phyloP scores from a whole-genome alignment of 2,797 vertebrate genomes.

The Mormyrus proboscirostris region DNA sequence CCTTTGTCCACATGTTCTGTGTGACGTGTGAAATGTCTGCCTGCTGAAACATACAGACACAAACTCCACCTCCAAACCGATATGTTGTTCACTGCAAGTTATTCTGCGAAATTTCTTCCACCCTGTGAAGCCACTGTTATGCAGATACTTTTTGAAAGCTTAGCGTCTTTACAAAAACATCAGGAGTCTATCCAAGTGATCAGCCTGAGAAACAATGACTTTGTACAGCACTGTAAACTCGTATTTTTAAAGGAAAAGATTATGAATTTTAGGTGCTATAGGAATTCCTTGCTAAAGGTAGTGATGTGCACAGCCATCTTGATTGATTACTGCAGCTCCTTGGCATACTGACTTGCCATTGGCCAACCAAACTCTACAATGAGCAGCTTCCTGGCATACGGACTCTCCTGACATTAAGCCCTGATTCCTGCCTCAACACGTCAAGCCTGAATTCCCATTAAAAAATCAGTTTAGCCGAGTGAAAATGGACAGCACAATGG shows the following conservation, averaged over 20 bases:
- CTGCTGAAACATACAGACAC: background rate
- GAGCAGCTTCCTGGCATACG: background rate
- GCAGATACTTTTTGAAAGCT: background rate
- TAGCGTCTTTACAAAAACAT: background rate
- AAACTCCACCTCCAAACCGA: background rate
- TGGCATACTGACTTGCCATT: background rate
- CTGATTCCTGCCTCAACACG: background rate
- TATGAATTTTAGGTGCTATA: background rate
- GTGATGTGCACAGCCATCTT: background rate
- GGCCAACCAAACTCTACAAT: too few species aligned
- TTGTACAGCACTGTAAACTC: background rate
- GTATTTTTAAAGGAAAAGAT: background rate
- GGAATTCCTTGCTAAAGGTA: background rate
- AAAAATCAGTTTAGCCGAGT: conserved; percentile 33
- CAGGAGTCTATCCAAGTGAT: background rate
- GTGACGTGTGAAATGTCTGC: background rate
- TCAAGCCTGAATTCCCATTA: conserved; percentile 27
- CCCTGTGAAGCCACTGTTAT: background rate
- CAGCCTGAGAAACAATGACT: background rate
- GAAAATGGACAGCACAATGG: background rate
- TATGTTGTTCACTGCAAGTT: background rate
- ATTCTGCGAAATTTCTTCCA: background rate
- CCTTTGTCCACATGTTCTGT: background rate
- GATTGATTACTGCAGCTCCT: background rate
- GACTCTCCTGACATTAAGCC: background rate